Evolutionary conservation across 2,888 invertebrate species (phyloP).

Genomic region (Listrodromus nycthemerus): DNA sequence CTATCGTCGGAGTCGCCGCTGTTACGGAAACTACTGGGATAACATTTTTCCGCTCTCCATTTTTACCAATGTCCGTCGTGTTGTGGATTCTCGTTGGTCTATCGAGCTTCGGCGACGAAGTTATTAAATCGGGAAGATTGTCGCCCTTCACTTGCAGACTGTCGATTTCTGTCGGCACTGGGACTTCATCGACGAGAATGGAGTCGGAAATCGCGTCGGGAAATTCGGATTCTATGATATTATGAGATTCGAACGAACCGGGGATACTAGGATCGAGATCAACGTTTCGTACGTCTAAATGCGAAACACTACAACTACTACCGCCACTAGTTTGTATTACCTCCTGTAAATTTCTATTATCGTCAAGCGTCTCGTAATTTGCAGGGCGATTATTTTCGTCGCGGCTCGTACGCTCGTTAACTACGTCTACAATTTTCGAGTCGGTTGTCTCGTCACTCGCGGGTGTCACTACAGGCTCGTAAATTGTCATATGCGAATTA

Average conservation of each 20-base stretch:
- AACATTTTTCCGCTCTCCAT: slow-evolving; percentile 19
- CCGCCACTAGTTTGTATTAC: slow-evolving; percentile 30
- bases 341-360: slow-evolving; percentile 51
- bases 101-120: slow-evolving; percentile 76
- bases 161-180: not conserved
- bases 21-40: slow-evolving; percentile 74
- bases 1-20: slow-evolving; percentile 77
- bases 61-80: not conserved
- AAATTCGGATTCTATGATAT: slow-evolving; percentile 32
- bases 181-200: slow-evolving; percentile 22
- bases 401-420: slow-evolving; percentile 24
- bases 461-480: slow-evolving; percentile 33
- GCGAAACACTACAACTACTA: slow-evolving; percentile 67
- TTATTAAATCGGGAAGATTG: slow-evolving; percentile 78
- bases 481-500: slow-evolving; percentile 25
- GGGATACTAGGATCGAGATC: slow-evolving; percentile 35
- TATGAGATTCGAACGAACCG: slow-evolving; percentile 17
- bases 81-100: slow-evolving; percentile 58
- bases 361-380: slow-evolving; percentile 1
- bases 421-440: slow-evolving; percentile 49
- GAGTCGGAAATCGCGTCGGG: slow-evolving; percentile 68
- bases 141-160: slow-evolving; percentile 46
- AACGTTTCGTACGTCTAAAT: slow-evolving; percentile 56
- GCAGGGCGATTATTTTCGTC: slow-evolving; percentile 14
- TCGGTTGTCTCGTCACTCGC: slow-evolving; percentile 38